A percentile compares a stretch with the other conserved stretches of the same genome.
These are phyloP conservation scores for Paradoxurus hermaphroditus DNA, from an alignment of 2,113 vertebrate genomes.

Conservation along the genomic window DNA sequence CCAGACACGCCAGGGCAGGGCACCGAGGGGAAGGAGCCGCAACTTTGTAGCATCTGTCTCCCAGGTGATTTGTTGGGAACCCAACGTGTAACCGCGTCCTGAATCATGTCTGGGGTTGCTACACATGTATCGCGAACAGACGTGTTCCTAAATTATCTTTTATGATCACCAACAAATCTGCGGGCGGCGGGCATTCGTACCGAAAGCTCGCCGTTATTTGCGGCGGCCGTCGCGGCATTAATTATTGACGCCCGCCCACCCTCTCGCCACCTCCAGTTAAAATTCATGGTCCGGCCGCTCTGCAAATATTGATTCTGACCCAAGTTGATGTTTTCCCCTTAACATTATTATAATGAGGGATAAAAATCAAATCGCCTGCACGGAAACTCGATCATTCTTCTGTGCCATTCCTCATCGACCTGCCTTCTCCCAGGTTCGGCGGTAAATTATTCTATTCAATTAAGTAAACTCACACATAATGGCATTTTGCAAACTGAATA, in stretches of 20 bases:
- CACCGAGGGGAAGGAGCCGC: accelerated
- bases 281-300: constrained; percentile 88
- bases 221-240: constrained; percentile 76
- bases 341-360: constrained; percentile 90
- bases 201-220: constrained; percentile 80
- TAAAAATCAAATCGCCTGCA: constrained; percentile 87
- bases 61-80: constrained; percentile 38
- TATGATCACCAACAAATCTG: constrained; percentile 63
- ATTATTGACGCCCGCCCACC: constrained; percentile 82
- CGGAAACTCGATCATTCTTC: constrained; percentile 85
- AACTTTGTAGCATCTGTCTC: neutral
- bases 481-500: constrained; percentile 90
- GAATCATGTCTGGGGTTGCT: constrained; percentile 43
- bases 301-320: constrained; percentile 95
- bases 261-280: constrained; percentile 85
- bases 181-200: constrained; percentile 59
- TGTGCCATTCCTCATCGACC: constrained; percentile 84
- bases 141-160: constrained; percentile 78
- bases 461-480: constrained; percentile 88
- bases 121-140: constrained; percentile 7
- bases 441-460: constrained; percentile 92
- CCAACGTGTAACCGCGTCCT: neutral
- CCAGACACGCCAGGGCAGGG: accelerated
- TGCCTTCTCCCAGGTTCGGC: constrained; percentile 84
- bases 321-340: constrained; percentile 86